These are phyloP conservation scores for Drosophila subpulchrella DNA, from an alignment of 1,140 invertebrate genomes.

Conservation along the genomic window DNA sequence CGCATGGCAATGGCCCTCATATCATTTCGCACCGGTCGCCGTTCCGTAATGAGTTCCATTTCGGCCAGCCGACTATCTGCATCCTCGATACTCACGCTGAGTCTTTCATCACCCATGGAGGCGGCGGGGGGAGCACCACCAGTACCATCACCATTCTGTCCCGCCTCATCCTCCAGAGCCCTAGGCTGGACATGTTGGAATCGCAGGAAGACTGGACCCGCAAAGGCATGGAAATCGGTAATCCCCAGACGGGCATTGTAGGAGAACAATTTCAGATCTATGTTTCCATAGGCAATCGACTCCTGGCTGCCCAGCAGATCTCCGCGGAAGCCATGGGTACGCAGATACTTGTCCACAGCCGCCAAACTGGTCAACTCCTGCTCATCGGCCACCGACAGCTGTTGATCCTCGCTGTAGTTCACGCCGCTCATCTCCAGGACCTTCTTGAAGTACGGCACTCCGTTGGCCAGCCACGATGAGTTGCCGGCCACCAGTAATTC, in stretches of 20 bases:
- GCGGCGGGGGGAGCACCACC: conserved; percentile 8
- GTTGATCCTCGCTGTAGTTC: conserved; percentile 84
- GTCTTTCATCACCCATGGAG: conserved; percentile 65
- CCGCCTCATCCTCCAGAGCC: conserved; percentile 24
- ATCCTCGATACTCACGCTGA: conserved; percentile 71
- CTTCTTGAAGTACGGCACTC: conserved; percentile 90
- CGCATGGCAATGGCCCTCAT: conserved; percentile 77
- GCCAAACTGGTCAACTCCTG: conserved; percentile 68
- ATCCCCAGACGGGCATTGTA: conserved; percentile 70
- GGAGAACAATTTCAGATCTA: conserved; percentile 83
- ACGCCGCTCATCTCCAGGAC: conserved; percentile 78
- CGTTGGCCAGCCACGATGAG: conserved; percentile 92
- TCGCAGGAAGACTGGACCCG: conserved; percentile 78
- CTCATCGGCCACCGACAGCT: conserved; percentile 85
- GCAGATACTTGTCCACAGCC: conserved; percentile 72
- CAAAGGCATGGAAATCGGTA: conserved; percentile 82
- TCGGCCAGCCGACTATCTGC: conserved; percentile 59
- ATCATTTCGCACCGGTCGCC: conserved; percentile 75
- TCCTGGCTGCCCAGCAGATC: conserved; percentile 80
- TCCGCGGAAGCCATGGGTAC: conserved; percentile 77
- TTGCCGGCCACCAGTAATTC: conserved; percentile 86
- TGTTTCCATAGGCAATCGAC: conserved; percentile 83
- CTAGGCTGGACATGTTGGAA: conserved; percentile 67
- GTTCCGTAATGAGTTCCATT: conserved; percentile 75
- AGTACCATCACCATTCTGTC: background rate